Conservation (phyloP, 2,113 vertebrate genomes). For the Boulengeromyrus knoepffleri region DNA sequence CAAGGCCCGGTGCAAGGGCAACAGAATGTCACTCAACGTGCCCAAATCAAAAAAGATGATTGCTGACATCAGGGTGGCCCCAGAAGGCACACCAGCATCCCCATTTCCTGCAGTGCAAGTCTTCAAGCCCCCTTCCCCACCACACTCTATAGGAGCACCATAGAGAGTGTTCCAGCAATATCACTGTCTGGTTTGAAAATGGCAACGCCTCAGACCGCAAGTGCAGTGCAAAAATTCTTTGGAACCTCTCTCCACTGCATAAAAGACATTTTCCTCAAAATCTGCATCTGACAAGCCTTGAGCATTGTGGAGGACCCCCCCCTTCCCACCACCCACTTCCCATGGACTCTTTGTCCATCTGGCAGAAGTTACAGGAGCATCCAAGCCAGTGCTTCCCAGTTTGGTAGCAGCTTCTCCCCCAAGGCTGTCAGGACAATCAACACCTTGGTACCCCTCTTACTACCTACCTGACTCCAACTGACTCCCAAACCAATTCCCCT, state of each 20-base stretch:
- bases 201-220: not conserved
- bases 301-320: not conserved
- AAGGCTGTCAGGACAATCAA: not conserved
- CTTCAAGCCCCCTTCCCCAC: not conserved
- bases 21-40: not conserved
- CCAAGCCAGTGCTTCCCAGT: not conserved
- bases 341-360: not conserved
- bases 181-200: not conserved
- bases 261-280: not conserved
- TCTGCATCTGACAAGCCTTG: not conserved
- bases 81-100: not conserved
- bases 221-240: not conserved
- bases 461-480: not conserved
- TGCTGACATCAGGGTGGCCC: not conserved
- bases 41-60: too few species aligned
- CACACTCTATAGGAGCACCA: not conserved
- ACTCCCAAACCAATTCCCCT: not conserved
- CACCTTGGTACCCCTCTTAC: not conserved
- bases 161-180: not conserved
- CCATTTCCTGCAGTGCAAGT: not conserved
- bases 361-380: not conserved
- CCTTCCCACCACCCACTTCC: not conserved
- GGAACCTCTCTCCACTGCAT: not conserved
- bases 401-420: not conserved
- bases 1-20: not conserved